These are phyloP conservation scores for Ips typographus DNA, from an alignment of 1,140 invertebrate genomes.

Conservation along the genomic window DNA sequence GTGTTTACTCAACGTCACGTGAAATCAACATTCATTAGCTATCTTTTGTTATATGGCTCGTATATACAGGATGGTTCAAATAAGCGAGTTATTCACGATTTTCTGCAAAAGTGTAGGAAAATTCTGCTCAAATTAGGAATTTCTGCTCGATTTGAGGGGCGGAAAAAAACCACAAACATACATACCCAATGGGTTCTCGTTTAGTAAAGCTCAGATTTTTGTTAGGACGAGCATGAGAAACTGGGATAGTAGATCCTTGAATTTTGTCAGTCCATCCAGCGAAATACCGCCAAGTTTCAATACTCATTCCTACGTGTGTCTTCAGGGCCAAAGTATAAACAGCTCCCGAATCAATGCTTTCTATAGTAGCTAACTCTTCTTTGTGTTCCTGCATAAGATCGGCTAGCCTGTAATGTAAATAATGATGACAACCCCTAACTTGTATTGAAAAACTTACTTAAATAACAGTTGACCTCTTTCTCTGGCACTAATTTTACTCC, in stretches of 20 bases:
- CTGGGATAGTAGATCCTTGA: slow-evolving; percentile 88
- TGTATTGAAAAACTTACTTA: slow-evolving; percentile 55
- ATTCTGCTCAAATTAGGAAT: neutral
- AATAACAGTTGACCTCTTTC: slow-evolving; percentile 76
- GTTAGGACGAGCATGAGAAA: slow-evolving; percentile 85
- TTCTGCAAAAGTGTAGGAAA: neutral
- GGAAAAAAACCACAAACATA: neutral
- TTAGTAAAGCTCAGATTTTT: slow-evolving; percentile 85
- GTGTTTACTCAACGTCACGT: no score
- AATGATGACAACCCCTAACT: slow-evolving; percentile 24
- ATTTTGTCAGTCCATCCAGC: slow-evolving; percentile 96
- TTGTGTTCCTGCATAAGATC: slow-evolving; percentile 93
- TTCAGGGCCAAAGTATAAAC: slow-evolving; percentile 94
- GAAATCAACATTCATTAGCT: no score
- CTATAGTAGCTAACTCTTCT: slow-evolving; percentile 91
- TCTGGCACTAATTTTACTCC: slow-evolving; percentile 83
- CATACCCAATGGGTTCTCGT: slow-evolving; percentile 82
- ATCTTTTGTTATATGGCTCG: no score
- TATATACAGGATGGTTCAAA: neutral
- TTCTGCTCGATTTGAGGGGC: neutral
- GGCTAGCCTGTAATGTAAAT: slow-evolving; percentile 65
- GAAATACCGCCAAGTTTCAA: slow-evolving; percentile 90
- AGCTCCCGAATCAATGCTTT: slow-evolving; percentile 89
- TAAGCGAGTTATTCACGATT: neutral
- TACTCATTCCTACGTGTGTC: slow-evolving; percentile 92